Evolutionary conservation across 92 coral and sea anemone species (phyloP).

Genomic region (Galaxea fascicularis): DNA sequence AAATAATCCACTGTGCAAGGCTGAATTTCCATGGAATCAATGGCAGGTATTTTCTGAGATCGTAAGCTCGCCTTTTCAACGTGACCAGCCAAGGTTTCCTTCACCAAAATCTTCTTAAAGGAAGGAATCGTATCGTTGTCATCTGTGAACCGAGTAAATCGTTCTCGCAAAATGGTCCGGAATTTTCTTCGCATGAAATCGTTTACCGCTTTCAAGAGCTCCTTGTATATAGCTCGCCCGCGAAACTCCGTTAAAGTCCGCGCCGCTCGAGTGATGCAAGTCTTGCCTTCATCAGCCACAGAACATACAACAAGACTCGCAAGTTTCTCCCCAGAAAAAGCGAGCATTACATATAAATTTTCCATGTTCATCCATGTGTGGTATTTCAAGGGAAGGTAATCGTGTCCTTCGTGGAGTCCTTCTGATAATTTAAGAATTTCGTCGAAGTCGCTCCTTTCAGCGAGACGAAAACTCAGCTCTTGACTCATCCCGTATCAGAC

Average conservation of each 20-base stretch:
- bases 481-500: no score
- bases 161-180: background rate
- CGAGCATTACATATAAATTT: constrained; percentile 29
- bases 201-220: background rate
- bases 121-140: background rate
- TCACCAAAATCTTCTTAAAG: background rate
- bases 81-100: background rate
- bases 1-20: background rate
- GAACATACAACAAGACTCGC: constrained; percentile 77
- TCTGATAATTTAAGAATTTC: constrained; percentile 34
- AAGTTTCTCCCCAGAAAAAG: constrained; percentile 43
- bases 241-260: constrained; percentile 61
- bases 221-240: background rate
- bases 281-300: constrained; percentile 77
- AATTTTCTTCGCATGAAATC: background rate
- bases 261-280: constrained; percentile 78
- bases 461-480: constrained; percentile 18
- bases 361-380: constrained; percentile 34
- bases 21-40: background rate
- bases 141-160: background rate
- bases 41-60: background rate
- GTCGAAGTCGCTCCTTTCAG: constrained; percentile 17
- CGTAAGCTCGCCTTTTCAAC: background rate
- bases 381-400: no score
- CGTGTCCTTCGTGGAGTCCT: constrained; percentile 29